Evolutionary conservation across 2,797 vertebrate species (phyloP).

Genomic region (Acipenser oxyrinchus): DNA sequence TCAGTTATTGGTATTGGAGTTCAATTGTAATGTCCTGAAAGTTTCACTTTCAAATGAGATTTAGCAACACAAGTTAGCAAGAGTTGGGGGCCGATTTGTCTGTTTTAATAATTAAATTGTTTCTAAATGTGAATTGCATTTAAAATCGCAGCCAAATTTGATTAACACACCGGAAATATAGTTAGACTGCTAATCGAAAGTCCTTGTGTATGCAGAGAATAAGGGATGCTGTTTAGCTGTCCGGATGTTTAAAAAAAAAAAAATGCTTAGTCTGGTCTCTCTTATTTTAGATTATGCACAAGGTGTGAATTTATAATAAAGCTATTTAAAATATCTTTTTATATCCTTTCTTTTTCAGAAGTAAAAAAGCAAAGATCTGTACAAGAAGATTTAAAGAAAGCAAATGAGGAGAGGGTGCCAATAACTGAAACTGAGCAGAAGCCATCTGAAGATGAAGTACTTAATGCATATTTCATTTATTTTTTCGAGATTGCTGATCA

Average conservation of each 20-base stretch:
- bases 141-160: background rate
- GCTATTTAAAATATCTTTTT: conserved; percentile 38
- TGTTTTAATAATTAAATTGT: background rate
- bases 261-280: conserved; percentile 2
- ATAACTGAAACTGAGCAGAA: conserved; percentile 75
- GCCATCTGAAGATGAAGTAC: conserved; percentile 94
- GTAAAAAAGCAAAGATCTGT: conserved; percentile 91
- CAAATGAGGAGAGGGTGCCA: conserved; percentile 72
- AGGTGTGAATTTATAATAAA: conserved; percentile 45
- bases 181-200: background rate
- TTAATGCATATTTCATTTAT: conserved; percentile 72
- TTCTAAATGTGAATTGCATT: background rate
- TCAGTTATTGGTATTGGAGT: no score
- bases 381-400: conserved; percentile 84
- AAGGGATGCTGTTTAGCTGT: conserved; percentile 1
- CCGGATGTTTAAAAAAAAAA: background rate
- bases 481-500: conserved; percentile 74
- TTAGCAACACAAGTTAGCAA: background rate
- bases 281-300: conserved; percentile 1
- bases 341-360: conserved; percentile 65
- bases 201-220: background rate
- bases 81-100: background rate
- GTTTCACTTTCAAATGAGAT: conserved; percentile 4
- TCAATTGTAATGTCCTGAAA: no score
- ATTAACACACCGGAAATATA: conserved; percentile 1